phyloP scores from a whole-genome alignment of 1,140 invertebrate genomes.

The Lucilia cuprina region DNA sequence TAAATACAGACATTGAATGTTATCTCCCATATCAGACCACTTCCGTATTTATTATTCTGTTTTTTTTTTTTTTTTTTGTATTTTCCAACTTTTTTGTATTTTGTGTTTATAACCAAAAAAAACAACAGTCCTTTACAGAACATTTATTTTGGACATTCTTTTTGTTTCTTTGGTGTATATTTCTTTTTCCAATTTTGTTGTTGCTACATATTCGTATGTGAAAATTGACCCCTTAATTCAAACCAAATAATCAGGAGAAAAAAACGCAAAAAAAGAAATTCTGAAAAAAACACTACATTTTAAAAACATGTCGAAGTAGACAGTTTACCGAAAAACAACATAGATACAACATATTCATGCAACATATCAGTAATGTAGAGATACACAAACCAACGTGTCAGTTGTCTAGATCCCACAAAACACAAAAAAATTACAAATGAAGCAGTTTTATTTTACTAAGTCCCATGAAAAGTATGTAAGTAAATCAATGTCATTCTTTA shows the following conservation, averaged over 20 bases:
- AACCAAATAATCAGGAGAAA: neutral
- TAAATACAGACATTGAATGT: neutral
- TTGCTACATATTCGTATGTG: neutral
- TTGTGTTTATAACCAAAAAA: neutral
- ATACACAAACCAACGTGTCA: too few relatives aligned
- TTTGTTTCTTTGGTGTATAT: neutral
- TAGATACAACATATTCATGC: neutral
- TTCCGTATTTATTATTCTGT: conserved; percentile 8
- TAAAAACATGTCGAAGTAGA: neutral
- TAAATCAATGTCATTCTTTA: too few relatives aligned
- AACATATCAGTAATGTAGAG: too few relatives aligned
- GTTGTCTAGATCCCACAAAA: too few relatives aligned
- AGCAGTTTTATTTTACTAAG: too few relatives aligned
- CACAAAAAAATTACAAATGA: too few relatives aligned
- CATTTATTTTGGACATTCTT: conserved; percentile 13
- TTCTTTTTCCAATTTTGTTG: too few relatives aligned
- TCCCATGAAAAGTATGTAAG: too few relatives aligned
- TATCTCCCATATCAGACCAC: conserved; percentile 19
- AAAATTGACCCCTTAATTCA: conserved; percentile 17
- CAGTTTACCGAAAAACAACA: neutral
- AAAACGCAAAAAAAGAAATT: neutral
- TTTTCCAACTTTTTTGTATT: conserved; percentile 13
- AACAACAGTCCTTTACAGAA: conserved; percentile 6
- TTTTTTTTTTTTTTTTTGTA: neutral
- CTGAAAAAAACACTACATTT: conserved; percentile 9